Conservation (phyloP, 2,797 vertebrate genomes). For the Mus minutoides region DNA sequence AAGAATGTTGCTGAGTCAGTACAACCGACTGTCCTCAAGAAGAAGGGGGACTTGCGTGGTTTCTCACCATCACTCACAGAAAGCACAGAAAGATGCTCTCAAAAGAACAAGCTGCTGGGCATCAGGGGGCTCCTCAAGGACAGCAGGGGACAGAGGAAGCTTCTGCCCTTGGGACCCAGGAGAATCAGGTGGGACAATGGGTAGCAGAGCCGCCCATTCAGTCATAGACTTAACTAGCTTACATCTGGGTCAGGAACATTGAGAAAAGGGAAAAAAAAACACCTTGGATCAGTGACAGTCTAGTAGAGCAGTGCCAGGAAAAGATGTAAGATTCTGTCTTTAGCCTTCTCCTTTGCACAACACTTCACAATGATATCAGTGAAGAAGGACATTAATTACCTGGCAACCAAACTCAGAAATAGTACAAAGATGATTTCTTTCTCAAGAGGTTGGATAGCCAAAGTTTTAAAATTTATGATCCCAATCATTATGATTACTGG, state of each 20-base stretch:
- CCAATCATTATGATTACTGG: background rate
- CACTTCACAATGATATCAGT: accelerated
- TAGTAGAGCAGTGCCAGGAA: background rate
- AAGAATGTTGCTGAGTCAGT: too few relatives aligned
- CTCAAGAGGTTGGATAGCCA: background rate
- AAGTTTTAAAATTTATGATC: background rate
- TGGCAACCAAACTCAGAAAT: background rate
- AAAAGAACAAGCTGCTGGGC: background rate
- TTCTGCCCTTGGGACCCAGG: background rate
- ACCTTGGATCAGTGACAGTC: background rate
- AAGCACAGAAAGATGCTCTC: background rate
- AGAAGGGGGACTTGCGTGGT: too few relatives aligned
- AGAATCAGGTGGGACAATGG: accelerated
- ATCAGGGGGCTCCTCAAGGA: too few relatives aligned
- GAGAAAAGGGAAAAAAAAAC: too few relatives aligned
- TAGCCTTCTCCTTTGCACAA: background rate
- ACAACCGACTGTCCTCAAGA: accelerated
- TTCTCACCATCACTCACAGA: background rate
- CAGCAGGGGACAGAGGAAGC: accelerated
- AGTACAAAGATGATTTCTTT: too few relatives aligned
- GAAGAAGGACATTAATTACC: background rate
- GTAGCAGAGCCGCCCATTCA: background rate
- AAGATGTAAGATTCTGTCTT: background rate
- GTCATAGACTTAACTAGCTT: too few relatives aligned
- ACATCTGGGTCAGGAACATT: background rate